These are phyloP conservation scores for Brachylomia viminalis DNA, from an alignment of 2,888 invertebrate species.

Conservation along the genomic window DNA sequence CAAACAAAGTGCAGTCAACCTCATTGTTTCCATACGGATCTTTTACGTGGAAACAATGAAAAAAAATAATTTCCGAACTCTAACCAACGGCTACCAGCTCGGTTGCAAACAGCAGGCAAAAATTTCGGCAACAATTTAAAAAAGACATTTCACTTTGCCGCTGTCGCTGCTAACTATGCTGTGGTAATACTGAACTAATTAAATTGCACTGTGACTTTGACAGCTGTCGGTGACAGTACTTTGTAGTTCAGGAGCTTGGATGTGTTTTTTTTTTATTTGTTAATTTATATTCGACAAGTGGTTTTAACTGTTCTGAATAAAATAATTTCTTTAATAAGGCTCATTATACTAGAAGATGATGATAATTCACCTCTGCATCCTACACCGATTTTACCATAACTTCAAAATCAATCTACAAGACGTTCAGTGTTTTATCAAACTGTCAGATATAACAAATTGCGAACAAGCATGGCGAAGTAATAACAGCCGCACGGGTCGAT, in stretches of 20 bases:
- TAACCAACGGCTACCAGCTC: slow-evolving; percentile 27
- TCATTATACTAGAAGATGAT: neutral
- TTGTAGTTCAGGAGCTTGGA: slow-evolving; percentile 41
- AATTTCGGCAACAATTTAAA: slow-evolving; percentile 33
- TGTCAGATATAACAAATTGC: no score
- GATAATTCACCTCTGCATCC: no score
- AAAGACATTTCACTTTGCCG: slow-evolving; percentile 41
- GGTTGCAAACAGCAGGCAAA: slow-evolving; percentile 21
- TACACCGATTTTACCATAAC: neutral
- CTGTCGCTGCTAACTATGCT: slow-evolving; percentile 39
- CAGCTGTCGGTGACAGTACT: slow-evolving; percentile 70
- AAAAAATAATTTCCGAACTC: slow-evolving; percentile 33
- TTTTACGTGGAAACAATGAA: slow-evolving; percentile 19
- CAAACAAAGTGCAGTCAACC: slow-evolving; percentile 32
- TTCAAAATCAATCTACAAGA: neutral
- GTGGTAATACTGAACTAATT: slow-evolving; percentile 70
- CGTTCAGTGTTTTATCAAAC: neutral
- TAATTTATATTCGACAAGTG: neutral
- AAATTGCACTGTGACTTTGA: slow-evolving; percentile 72
- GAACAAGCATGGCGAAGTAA: no score
- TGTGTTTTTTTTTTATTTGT: no score
- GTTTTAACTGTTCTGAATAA: neutral
- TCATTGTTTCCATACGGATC: slow-evolving; percentile 13
- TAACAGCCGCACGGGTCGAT: neutral
- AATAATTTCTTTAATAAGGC: neutral